Evolutionary conservation across 1,140 invertebrate species (phyloP).

Genomic region (Harlomillsia oculata): DNA sequence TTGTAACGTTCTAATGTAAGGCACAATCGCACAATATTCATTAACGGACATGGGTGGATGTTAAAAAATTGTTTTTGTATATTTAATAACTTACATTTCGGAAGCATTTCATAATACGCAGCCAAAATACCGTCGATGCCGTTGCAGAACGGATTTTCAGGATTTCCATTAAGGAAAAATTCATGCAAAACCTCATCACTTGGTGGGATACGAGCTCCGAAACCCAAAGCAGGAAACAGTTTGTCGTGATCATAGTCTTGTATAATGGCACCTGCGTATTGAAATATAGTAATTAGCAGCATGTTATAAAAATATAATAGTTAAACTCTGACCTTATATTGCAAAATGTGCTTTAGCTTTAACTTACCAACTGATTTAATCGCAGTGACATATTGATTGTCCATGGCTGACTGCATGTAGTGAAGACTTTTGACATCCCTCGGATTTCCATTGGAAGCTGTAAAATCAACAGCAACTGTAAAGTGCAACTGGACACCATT

Average conservation of each 20-base stretch:
- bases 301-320: background rate
- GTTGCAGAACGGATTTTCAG: constrained; percentile 49
- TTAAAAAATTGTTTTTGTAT: background rate
- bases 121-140: constrained; percentile 43
- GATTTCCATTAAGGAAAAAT: constrained; percentile 51
- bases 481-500: constrained; percentile 49
- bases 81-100: constrained; percentile 37
- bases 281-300: background rate
- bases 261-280: constrained; percentile 40
- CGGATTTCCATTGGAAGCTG: constrained; percentile 52
- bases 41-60: background rate
- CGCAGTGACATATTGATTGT: constrained; percentile 48
- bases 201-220: constrained; percentile 48
- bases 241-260: constrained; percentile 47
- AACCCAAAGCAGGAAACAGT: constrained; percentile 49
- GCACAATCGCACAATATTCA: background rate
- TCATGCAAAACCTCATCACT: constrained; percentile 47
- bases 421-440: constrained; percentile 47
- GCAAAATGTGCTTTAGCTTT: background rate
- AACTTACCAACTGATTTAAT: constrained; percentile 48
- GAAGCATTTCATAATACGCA: constrained; percentile 43
- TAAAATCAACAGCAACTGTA: constrained; percentile 54
- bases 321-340: no score
- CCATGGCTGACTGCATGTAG: constrained; percentile 38
- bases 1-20: no score